phyloP scores from a whole-genome alignment of 2,888 invertebrate species.

The Heterodera filipjevi region DNA sequence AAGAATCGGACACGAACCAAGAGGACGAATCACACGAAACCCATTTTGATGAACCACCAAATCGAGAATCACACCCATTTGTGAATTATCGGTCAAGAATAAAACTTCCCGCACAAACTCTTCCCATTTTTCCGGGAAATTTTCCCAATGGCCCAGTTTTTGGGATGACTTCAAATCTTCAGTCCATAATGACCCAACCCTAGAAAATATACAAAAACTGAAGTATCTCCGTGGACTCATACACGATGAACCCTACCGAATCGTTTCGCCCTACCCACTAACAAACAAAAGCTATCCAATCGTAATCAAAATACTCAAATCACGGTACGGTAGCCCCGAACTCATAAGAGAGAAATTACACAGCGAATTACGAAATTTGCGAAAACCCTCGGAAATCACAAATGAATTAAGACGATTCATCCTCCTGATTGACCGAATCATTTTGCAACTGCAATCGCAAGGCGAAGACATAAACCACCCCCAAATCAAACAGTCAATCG shows the following conservation, averaged over 20 bases:
- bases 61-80: too few species aligned
- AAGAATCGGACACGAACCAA: too few species aligned
- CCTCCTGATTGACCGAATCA: neutral
- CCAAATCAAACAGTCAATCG: neutral
- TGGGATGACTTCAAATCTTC: constrained; percentile 3
- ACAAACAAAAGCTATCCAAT: neutral
- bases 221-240: neutral
- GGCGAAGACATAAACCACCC: neutral
- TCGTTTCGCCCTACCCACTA: neutral
- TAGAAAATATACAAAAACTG: neutral
- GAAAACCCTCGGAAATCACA: neutral
- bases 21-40: too few species aligned
- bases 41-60: too few species aligned
- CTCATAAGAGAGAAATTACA: neutral
- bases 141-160: neutral
- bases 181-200: neutral
- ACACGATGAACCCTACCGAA: neutral
- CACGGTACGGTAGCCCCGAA: neutral
- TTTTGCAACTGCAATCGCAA: neutral
- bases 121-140: neutral
- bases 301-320: neutral
- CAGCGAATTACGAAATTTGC: neutral
- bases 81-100: too few species aligned
- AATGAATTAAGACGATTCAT: neutral
- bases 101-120: neutral